Evolutionary conservation across 2,888 invertebrate genomes (phyloP), one percentile per base, ranked within the genome.

Genomic region (Junonia oenone): DNA sequence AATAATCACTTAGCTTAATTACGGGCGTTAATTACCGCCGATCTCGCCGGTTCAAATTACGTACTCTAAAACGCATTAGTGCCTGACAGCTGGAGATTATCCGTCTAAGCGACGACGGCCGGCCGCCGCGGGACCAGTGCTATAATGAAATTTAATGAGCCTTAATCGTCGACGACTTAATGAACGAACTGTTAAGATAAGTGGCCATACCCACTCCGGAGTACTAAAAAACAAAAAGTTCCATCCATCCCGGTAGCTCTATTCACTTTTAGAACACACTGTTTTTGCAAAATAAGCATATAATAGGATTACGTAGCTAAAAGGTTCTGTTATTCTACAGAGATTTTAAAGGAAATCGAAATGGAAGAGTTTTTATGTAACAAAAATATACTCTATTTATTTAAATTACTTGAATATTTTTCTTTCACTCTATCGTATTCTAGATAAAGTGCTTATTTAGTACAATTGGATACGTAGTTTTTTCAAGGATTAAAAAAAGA

Each of bases 11-110:
- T 87, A 85, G 82, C 79, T 85, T 89, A 90, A 90, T 90, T 89
- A 88, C 81, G 72, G 77, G 78, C 79, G 86, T 88, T 90, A 89
- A 90, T 89, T 89, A 87, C 87, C 78, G 78, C 75, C 76, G 88
- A 89, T 90, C 89, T 88, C 83, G 78, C 83, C 83, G 87, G 87
- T 85, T 90, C 90, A 90, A 90, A 90, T 90, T 89, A 89, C 90
- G 89, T 90, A 90, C 89, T 90, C 89, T 90, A 90, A 90, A 90
- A 90, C 86, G 88, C 89, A 89, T 90, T 89, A 90, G 87, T 79
- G 83, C 71, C 84, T 88, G 89, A 89, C 89, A 90, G 89, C 81
- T 86, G 86, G 83, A 89, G 89, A 90, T 89, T 89, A 89, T 89
- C 89, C 89, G 81, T 84, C 86, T 86, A 86, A 86, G 82, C 83